These are phyloP conservation scores for Gallinago undulata DNA, from an alignment of 2,113 vertebrate genomes.

Conservation along the genomic window DNA sequence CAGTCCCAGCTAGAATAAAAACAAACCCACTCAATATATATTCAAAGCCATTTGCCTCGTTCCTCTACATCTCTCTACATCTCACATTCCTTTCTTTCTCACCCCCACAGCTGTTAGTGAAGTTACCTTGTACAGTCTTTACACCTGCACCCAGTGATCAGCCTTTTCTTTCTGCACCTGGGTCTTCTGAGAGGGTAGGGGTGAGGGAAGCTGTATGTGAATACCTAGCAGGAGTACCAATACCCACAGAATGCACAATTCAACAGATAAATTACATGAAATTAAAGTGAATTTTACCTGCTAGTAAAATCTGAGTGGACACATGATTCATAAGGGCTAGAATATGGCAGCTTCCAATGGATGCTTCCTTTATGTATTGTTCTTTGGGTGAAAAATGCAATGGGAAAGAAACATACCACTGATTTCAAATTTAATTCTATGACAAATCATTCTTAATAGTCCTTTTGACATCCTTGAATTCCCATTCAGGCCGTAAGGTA, in stretches of 20 bases:
- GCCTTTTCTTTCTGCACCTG: neutral
- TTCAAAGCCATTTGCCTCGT: neutral
- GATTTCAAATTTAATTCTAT: neutral
- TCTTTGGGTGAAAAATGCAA: neutral
- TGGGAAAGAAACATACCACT: neutral
- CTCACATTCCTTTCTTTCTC: neutral
- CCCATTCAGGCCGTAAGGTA: neutral
- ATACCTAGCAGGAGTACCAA: neutral
- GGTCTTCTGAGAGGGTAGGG: neutral
- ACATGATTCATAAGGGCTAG: neutral
- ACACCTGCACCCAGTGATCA: neutral
- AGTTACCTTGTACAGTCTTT: neutral
- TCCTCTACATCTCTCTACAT: neutral
- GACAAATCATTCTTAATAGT: neutral
- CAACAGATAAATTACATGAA: neutral
- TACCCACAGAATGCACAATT: neutral
- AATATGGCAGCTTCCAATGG: neutral
- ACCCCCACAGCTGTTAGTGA: neutral
- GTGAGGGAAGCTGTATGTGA: fast-evolving
- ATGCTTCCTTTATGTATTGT: neutral
- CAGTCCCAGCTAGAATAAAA: neutral
- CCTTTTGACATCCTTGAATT: neutral
- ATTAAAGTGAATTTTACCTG: neutral
- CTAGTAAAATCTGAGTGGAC: neutral
- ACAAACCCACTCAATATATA: neutral